Base-by-base conservation (phyloP, 2,113 vertebrate species). In the Spilogale gracilis region DNA sequence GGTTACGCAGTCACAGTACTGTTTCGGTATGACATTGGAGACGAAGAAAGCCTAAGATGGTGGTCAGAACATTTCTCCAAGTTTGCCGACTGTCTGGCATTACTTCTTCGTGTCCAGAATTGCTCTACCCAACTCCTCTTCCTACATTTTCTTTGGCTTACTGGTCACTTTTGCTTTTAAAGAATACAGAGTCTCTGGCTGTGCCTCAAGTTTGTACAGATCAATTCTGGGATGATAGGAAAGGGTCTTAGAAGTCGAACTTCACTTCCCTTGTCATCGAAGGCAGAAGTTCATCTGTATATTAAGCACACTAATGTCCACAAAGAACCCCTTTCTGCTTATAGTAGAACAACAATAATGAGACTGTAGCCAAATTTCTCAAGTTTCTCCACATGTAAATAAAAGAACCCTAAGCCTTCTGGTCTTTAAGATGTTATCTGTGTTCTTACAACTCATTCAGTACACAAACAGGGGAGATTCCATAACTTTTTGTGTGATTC, bases 381-480 rank as follows among this genome's bases (percentile, higher is more conserved):
- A 91, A 79, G 9, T 97, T 96, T 89, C 63, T 94, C 11, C 30
- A 94, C 30, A 87, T 43, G 65, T 79, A 79, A 93, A 87, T 95
- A 85, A 88, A 84, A 88, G n/a, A 89, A 85, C 73, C 23, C 16
- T 54, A 96, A 90, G 63, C 87, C 83, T 92, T 73, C 56, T 90
- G 32, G 74, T 95, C 74, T 81, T 95, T 65, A 96, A 97, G 90
- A 96, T 87, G 54, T 95, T 98, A 97, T 95, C 91, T 76, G 17
- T 50, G 20, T 94, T 94, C 71, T 88, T 90, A 63, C 71, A 94
- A 97, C 91, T 82, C 45, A 74, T 38, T 94, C 85, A 95, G 7
- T 90, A 65, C 16, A 94, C n/a, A 96, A 92, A 91, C 32, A 93
- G 67, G 54, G 73, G 91, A 61, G 88, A 95, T 84, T 93, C 96